A percentile compares a stretch with the other conserved stretches of the same genome.
phyloP scores from a whole-genome alignment of 2,113 vertebrate species.

The Elachura formosa region DNA sequence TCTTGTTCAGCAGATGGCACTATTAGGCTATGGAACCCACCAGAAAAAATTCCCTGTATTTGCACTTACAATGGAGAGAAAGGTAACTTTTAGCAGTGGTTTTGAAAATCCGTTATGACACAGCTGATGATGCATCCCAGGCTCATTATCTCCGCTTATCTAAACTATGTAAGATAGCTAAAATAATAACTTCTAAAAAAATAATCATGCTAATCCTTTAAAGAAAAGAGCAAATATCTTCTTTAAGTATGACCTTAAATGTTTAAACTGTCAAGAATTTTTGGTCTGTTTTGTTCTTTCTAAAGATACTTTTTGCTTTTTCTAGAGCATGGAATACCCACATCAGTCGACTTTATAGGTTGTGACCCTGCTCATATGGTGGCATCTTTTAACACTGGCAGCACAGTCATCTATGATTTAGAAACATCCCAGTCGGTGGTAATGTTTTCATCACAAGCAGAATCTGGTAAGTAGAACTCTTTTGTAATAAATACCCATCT shows the following conservation, averaged over 20 bases:
- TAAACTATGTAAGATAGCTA: background rate
- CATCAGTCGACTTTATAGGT: conserved; percentile 93
- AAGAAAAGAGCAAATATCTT: background rate
- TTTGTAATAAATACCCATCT: background rate
- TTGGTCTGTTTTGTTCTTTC: background rate
- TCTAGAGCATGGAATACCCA: conserved; percentile 89
- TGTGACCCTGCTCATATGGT: conserved; percentile 97
- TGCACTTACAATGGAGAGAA: conserved; percentile 89
- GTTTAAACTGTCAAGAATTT: background rate
- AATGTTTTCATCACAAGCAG: conserved; percentile 85
- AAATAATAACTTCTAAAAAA: background rate
- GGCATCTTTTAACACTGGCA: conserved; percentile 87
- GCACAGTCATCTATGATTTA: conserved; percentile 90
- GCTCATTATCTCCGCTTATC: background rate
- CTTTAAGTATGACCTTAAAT: background rate
- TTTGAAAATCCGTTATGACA: background rate
- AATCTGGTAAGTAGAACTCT: conserved; percentile 77
- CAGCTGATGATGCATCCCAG: background rate
- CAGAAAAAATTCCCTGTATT: conserved; percentile 89
- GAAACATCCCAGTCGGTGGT: conserved; percentile 90
- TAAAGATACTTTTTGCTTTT: background rate
- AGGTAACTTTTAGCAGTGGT: conserved; percentile 66
- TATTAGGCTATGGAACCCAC: conserved; percentile 92
- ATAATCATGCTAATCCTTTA: background rate
- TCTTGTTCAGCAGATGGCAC: conserved; percentile 97